Evolutionary conservation across 2,797 vertebrate genomes (phyloP).

Genomic region (Ambastaia sidthimunki): DNA sequence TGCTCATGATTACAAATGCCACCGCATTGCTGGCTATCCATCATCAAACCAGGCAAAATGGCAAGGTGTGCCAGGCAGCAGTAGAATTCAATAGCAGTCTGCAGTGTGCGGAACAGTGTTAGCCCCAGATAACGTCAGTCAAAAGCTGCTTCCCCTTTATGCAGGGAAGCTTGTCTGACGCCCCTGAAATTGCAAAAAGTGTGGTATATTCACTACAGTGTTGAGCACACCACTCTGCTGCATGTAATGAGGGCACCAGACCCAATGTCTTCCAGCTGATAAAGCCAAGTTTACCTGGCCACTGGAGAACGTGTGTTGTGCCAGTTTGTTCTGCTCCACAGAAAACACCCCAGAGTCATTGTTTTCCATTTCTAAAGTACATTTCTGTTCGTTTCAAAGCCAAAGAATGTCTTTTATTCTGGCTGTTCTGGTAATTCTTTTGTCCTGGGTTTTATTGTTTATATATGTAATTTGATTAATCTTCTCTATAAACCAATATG

Average conservation of each 20-base stretch:
- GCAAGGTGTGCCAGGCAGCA: constrained; percentile 41
- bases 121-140: constrained; percentile 67
- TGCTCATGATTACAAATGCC: constrained; percentile 59
- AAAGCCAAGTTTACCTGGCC: constrained; percentile 1
- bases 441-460: too few species aligned
- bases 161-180: constrained; percentile 38
- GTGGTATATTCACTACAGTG: constrained; percentile 20
- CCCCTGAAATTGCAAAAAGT: constrained; percentile 54
- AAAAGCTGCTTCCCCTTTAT: constrained; percentile 42
- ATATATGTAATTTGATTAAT: too few species aligned
- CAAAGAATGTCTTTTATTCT: background rate
- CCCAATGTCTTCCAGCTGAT: constrained; percentile 14
- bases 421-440: background rate
- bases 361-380: background rate
- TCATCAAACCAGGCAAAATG: constrained; percentile 53
- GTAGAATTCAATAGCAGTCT: constrained; percentile 41
- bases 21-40: constrained; percentile 49
- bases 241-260: constrained; percentile 34
- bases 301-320: background rate
- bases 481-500: too few species aligned
- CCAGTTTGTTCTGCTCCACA: background rate
- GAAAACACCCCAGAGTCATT: background rate
- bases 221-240: constrained; percentile 21
- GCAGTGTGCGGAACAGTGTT: constrained; percentile 56
- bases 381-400: background rate